Base-by-base conservation (phyloP, 2,888 invertebrate species). In the Tenthredo scrophulariae region DNA sequence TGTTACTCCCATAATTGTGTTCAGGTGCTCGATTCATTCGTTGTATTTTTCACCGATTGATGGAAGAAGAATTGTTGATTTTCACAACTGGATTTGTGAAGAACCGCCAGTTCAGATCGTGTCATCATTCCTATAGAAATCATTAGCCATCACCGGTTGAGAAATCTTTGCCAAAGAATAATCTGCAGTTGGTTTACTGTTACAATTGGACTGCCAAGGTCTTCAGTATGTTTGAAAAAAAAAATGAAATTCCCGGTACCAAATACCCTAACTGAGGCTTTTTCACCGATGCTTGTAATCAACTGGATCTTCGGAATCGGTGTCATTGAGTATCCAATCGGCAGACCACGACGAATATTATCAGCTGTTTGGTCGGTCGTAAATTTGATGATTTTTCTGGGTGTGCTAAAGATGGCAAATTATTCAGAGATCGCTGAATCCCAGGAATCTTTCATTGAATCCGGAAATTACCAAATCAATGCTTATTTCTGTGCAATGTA, bases 271-370 rank as follows among this genome's bases (percentile, higher is more conserved):
- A 5, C 7, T 29, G 54, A 9, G 58, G 77, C 77, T 13, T 26
- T 79, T 54, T 54, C 29, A 18, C 54, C 77, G 29, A 79, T 54
- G 54, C 15, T 15, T 3, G 0, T 79, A 37, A 58, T 79, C 33
- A 79, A 29, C 26, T 54, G 26, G 50, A 2, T 79, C 15, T 54
- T 79, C 13, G 77, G 77, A 29, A 54, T 79, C 33, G 77, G 54
- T 22, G 77, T 79, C n/a, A 9, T 79, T 9, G 50, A 54, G 18
- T 54, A 79, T 58, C 77, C 77, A 5, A 37, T 33, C 5, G 54
- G 54, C 15, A 50, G 15, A 29, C 77, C 54, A 10, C 58, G 33
- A 9, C 29, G 29, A 18, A 29, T 79, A 9, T 15, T 79, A 9
- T 79, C 77, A 33, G n/a, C 33, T 10, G 1, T 29, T 33, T 79